Conservation (phyloP, 2,113 vertebrate genomes). For the Malurus melanocephalus region DNA sequence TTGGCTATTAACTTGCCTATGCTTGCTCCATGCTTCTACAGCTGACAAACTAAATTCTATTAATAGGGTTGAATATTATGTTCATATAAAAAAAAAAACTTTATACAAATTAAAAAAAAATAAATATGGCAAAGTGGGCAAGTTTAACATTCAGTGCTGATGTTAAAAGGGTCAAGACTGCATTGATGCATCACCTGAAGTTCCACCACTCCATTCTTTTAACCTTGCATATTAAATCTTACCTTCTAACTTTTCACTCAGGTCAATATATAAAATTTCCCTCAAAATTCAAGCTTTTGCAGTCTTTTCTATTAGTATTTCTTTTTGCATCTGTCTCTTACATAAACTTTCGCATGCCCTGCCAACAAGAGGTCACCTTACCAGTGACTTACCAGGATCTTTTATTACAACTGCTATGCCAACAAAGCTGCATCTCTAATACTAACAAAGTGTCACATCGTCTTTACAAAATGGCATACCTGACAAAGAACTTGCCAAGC, state of each 20-base stretch:
- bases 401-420: background rate
- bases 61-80: background rate
- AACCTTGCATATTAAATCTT: background rate
- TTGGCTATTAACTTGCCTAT: background rate
- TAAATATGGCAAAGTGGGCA: background rate
- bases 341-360: background rate
- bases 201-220: background rate
- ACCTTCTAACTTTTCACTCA: background rate
- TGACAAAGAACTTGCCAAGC: constrained; percentile 83
- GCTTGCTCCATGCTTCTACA: background rate
- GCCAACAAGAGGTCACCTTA: background rate
- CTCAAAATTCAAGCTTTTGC: background rate
- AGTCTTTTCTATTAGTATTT: background rate
- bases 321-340: background rate
- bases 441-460: background rate
- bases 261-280: background rate
- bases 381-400: background rate
- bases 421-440: background rate
- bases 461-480: constrained; percentile 68
- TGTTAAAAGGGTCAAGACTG: background rate
- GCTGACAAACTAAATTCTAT: background rate
- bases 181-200: background rate
- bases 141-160: background rate
- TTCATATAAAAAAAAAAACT: background rate
- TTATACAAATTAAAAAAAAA: background rate